phyloP scores from a whole-genome alignment of 2,797 vertebrate genomes.

The Todus mexicanus region DNA sequence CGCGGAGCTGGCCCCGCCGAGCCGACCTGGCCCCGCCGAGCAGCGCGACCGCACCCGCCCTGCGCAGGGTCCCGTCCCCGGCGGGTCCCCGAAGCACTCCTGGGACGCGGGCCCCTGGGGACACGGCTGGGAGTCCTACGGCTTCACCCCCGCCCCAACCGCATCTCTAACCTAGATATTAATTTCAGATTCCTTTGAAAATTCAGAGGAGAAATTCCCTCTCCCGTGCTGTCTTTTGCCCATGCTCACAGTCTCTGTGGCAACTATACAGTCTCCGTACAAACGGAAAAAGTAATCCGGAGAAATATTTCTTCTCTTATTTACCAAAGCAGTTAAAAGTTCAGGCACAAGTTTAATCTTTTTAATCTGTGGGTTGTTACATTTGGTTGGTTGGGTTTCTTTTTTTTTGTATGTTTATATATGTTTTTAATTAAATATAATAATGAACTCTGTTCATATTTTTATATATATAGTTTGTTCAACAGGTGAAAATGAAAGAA shows the following conservation, averaged over 20 bases:
- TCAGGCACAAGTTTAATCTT: not conserved
- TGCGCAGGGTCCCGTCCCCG: not conserved
- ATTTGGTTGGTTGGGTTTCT: not conserved
- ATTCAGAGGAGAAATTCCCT: not conserved
- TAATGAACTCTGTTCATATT: not conserved
- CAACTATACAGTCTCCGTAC: not conserved
- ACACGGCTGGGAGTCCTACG: not conserved
- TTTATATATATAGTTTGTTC: not conserved
- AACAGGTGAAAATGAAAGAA: not conserved
- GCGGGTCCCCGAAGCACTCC: not conserved
- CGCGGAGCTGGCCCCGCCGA: not conserved
- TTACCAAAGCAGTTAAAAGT: not conserved
- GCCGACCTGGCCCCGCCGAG: no score
- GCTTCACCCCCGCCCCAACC: not conserved
- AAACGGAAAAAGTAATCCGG: not conserved
- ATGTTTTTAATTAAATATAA: not conserved
- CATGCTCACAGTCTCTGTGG: not conserved
- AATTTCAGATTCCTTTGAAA: not conserved
- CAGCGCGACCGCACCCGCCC: not conserved
- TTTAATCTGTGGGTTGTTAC: not conserved
- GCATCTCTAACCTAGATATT: rapidly evolving
- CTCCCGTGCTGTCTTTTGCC: not conserved
- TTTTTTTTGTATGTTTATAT: not conserved
- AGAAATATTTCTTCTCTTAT: not conserved
- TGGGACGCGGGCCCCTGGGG: not conserved